These are phyloP conservation scores for Calephelis nemesis DNA, from an alignment of 1,140 invertebrate genomes.

Conservation along the genomic window DNA sequence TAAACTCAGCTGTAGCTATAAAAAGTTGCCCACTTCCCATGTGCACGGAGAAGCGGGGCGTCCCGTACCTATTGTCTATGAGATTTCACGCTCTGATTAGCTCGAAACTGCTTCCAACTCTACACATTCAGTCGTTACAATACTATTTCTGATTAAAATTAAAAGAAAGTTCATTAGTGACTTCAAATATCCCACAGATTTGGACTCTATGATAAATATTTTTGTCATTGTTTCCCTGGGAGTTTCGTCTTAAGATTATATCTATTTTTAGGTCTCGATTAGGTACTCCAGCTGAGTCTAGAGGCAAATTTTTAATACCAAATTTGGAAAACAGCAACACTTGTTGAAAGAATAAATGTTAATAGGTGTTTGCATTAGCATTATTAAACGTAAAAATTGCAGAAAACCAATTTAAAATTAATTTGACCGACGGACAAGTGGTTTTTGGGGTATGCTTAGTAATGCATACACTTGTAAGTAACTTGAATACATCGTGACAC, in stretches of 20 bases:
- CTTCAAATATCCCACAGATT: background rate
- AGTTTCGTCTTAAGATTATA: background rate
- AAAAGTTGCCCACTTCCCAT: conserved; percentile 4
- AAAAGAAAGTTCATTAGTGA: conserved; percentile 15
- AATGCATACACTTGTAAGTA: no score
- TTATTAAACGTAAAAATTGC: no score
- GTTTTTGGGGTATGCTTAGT: no score
- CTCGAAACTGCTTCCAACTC: conserved; percentile 33
- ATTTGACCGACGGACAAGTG: no score
- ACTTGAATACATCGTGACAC: no score
- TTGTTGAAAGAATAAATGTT: no score
- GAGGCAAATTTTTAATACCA: no score
- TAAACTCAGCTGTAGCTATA: background rate
- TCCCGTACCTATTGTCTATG: conserved; percentile 29
- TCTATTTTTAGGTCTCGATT: no score
- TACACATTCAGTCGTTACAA: conserved; percentile 26
- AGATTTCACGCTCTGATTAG: conserved; percentile 51
- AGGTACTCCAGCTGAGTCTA: no score
- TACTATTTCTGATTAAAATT: conserved; percentile 12
- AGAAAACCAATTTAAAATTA: no score
- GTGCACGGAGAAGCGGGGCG: conserved; percentile 16
- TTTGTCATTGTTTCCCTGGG: conserved; percentile 3
- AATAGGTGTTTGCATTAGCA: no score
- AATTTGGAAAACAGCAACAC: no score
- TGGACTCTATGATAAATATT: background rate